These are phyloP conservation scores for Eolophus roseicapilla DNA, from an alignment of 2,113 vertebrate species.

Conservation along the genomic window DNA sequence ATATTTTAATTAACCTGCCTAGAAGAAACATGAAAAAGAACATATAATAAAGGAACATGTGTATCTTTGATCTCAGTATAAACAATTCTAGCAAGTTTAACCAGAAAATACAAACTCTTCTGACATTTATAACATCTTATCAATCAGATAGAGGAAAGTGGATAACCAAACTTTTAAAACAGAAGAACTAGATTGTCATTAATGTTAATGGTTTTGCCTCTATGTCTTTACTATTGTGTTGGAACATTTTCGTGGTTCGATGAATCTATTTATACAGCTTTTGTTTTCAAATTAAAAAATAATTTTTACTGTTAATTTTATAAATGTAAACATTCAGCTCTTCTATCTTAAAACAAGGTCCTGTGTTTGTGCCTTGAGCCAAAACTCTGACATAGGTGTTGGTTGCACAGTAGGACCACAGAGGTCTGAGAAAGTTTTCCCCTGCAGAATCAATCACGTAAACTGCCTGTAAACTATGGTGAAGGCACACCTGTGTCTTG, in stretches of 20 bases:
- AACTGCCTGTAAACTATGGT: neutral
- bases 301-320: neutral
- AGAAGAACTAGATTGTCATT: constrained; percentile 27
- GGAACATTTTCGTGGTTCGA: constrained; percentile 29
- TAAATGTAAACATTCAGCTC: neutral
- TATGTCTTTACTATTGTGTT: neutral
- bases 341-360: neutral
- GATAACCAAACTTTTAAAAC: constrained; percentile 1
- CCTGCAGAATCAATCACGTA: neutral
- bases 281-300: constrained; percentile 1
- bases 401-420: neutral
- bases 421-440: neutral
- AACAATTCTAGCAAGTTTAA: constrained; percentile 61
- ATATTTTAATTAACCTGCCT: constrained; percentile 66
- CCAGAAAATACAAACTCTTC: constrained; percentile 55
- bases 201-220: constrained; percentile 39
- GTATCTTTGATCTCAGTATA: constrained; percentile 64
- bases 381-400: neutral
- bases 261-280: neutral
- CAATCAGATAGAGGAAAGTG: constrained; percentile 50
- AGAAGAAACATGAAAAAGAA: constrained; percentile 60
- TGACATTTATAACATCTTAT: constrained; percentile 61
- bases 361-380: neutral
- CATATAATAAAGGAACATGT: constrained; percentile 40
- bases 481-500: neutral